Base-by-base conservation (phyloP, 1,140 invertebrate genomes). In the Temnothorax nylanderi region DNA sequence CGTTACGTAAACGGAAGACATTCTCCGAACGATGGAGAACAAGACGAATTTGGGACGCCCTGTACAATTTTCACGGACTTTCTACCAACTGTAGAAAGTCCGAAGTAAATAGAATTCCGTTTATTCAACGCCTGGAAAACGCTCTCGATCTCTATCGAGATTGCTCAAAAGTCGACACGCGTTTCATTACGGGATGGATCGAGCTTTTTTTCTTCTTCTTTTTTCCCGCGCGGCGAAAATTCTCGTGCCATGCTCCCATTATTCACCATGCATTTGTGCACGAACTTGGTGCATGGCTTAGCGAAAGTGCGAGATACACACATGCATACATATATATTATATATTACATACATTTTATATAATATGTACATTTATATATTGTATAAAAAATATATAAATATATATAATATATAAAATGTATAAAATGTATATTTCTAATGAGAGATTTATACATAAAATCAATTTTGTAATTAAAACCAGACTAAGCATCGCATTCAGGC, bases 131-230 rank as follows among this genome's bases (percentile, higher is more conserved):
- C 21, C 13, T 54, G 47, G 64, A 69, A 81, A 81, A 69, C 41
- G 80, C 80, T 82, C 67, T 82, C 37, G 67, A 72, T 82, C 51
- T 72, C 37, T 54, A 21, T 81, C 37, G 26, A 21, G 58, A 78
- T 64, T 3, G 11, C 11, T 72, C 78, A 56, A 69, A 58, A 56
- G 37, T 56, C 37, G 65, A 72, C 51, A 34, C 26, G 80, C 37
- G 51, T 74, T 74, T 72, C 51, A 47, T 74, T 82, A 81, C 4
- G 3, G 34, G 34, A 44, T 41, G 47, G 64, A 56, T 81, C 21
- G 49, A 54, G 47, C 44, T 41, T 71, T 16, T 80, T 16, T n/a
- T 18, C n/a, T 47, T 5, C 8, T 64, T 56, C 18, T n/a, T 54
- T 67, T 56, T 80, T 69, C 26, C 16, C 67, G 11, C 13, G 47